Percentiles rank a stretch among this genome's conserved stretches.
phyloP scores from a whole-genome alignment of 2,888 invertebrate species.

The Agonopterix alstromeriana region DNA sequence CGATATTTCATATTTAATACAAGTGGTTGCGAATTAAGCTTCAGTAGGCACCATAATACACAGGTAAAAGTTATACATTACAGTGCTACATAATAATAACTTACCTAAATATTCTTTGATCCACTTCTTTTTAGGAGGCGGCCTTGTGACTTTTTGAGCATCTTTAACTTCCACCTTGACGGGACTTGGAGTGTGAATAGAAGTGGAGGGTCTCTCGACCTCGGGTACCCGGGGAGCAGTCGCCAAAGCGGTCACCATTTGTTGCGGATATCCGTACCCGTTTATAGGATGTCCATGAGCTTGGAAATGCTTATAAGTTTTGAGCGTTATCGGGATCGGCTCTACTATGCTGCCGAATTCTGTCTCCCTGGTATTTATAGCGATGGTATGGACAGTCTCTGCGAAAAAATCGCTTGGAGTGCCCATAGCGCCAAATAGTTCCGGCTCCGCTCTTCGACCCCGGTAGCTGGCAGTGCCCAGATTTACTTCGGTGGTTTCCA shows the following conservation, averaged over 20 bases:
- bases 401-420: slow-evolving; percentile 50
- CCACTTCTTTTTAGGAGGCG: slow-evolving; percentile 86
- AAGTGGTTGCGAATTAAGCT: too few species aligned
- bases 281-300: slow-evolving; percentile 34
- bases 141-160: slow-evolving; percentile 40
- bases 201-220: slow-evolving; percentile 34
- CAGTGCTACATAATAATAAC: slow-evolving; percentile 23
- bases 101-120: slow-evolving; percentile 81
- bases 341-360: slow-evolving; percentile 61
- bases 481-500: slow-evolving; percentile 66
- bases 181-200: slow-evolving; percentile 30
- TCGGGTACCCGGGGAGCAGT: slow-evolving; percentile 32
- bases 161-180: slow-evolving; percentile 39
- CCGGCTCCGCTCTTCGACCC: slow-evolving; percentile 39
- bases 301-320: slow-evolving; percentile 49
- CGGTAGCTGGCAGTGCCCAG: slow-evolving; percentile 55
- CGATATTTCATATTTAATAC: too few species aligned
- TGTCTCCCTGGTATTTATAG: slow-evolving; percentile 61
- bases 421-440: slow-evolving; percentile 54
- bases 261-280: slow-evolving; percentile 43
- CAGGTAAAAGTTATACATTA: neutral
- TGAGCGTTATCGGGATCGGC: slow-evolving; percentile 58
- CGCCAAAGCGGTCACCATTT: slow-evolving; percentile 33
- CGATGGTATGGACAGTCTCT: slow-evolving; percentile 57
- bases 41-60: too few species aligned